A percentile compares a stretch with the other conserved stretches of the same genome.
phyloP scores from a whole-genome alignment of 2,888 invertebrate genomes.

The Siphlonurus alternatus region DNA sequence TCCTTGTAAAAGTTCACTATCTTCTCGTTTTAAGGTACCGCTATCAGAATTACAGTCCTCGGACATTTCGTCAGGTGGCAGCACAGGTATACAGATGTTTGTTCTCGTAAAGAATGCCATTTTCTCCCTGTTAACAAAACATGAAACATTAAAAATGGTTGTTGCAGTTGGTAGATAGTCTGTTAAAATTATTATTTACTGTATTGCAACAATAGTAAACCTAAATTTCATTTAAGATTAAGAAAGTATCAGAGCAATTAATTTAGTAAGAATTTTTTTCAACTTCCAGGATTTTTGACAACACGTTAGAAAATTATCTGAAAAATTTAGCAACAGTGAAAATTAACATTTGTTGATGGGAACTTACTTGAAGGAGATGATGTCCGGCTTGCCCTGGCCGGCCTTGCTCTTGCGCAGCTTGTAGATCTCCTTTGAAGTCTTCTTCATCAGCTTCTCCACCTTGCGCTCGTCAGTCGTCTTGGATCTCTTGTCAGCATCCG shows the following conservation, averaged over 20 bases:
- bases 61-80: conserved; percentile 40
- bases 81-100: conserved; percentile 54
- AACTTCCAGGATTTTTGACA: too few species aligned
- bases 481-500: conserved; percentile 32
- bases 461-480: conserved; percentile 46
- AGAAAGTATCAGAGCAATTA: background rate
- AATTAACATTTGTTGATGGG: too few species aligned
- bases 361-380: conserved; percentile 85
- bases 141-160: conserved; percentile 9
- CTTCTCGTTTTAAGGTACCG: conserved; percentile 19
- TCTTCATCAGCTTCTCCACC: conserved; percentile 64
- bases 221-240: too few species aligned
- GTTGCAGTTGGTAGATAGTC: too few species aligned
- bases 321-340: too few species aligned
- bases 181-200: too few species aligned
- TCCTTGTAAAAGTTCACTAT: conserved; percentile 28
- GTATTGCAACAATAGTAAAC: too few species aligned
- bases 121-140: conserved; percentile 59
- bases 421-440: conserved; percentile 83
- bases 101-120: conserved; percentile 89
- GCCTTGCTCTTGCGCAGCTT: conserved; percentile 72
- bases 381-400: conserved; percentile 75
- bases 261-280: conserved; percentile 5
- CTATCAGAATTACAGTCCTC: conserved; percentile 12
- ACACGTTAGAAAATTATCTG: too few species aligned